Base-by-base conservation (phyloP, 2,113 vertebrate genomes). In the Ariopsis seemanni region DNA sequence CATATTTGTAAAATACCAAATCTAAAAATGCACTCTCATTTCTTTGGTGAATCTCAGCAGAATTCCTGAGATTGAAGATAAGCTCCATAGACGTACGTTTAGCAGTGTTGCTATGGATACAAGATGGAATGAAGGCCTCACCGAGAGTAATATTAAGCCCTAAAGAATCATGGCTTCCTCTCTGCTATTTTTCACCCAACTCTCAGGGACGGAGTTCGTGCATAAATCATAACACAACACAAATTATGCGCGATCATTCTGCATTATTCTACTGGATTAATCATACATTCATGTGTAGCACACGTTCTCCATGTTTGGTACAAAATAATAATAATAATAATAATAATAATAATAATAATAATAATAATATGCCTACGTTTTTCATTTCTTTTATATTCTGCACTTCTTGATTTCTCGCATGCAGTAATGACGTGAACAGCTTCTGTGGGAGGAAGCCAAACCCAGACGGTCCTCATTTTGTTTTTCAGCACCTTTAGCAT, bases 51-150 rank as follows among this genome's bases (percentile, higher is more conserved):
- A 50, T 74, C 69, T 82, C 78, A 10, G 58, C 77, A 75, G 67
- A 72, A 88, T 62, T 58, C 75, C 81, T 25, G 55, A 90, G 52
- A 52, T 57, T 87, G 74, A 91, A 87, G 60, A n/a, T 80, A 81
- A 50, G 71, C 84, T 85, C 52, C 65, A 12, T 2, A 81, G 72
- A 81, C 42, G 10, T 12, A 57, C 83, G 71, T 90, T 90, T 84
- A 79, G 62, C 48, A 55, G 85, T 60, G 90, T 89, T 90, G 83
- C 91, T 89, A 90, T 92, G 89, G 90, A 88, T 82, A 92, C 89
- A 58, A 80, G 58, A 79, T 25, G 34, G 85, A 87, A 90, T 27
- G 60, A 89, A 90, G 74, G 82, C 83, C 57, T 81, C 85, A 82
- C 17, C 27, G 53, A 50, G 89, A 87, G n/a, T 86, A 58, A 87